These are phyloP conservation scores for Macrostomum lignano DNA, from an alignment of 1,140 invertebrate species.

Conservation along the genomic window DNA sequence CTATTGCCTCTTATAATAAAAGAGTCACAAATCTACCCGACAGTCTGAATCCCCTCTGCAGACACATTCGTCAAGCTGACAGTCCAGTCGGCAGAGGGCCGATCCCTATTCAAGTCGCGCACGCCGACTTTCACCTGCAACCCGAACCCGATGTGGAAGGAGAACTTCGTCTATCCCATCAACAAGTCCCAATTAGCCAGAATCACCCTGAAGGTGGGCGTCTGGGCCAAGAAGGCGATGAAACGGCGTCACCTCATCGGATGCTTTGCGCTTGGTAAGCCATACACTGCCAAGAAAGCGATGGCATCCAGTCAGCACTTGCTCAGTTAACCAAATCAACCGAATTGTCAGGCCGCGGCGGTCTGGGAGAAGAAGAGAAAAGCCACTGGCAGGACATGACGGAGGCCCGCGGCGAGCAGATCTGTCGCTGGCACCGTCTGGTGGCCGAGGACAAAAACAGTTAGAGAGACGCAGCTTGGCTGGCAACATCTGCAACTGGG, in stretches of 20 bases:
- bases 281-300: too few species aligned
- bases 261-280: slow-evolving; percentile 54
- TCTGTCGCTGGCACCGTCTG: slow-evolving; percentile 44
- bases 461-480: too few species aligned
- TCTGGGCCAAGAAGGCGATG: slow-evolving; percentile 62
- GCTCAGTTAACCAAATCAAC: too few species aligned
- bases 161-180: slow-evolving; percentile 80
- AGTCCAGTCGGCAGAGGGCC: slow-evolving; percentile 58
- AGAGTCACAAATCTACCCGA: too few species aligned
- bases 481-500: too few species aligned
- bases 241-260: slow-evolving; percentile 82
- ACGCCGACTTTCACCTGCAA: slow-evolving; percentile 58
- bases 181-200: slow-evolving; percentile 75
- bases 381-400: slow-evolving; percentile 71
- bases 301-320: too few species aligned
- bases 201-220: slow-evolving; percentile 65
- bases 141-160: slow-evolving; percentile 73
- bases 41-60: too few species aligned
- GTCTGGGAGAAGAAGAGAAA: slow-evolving; percentile 62
- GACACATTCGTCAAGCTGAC: slow-evolving; percentile 74
- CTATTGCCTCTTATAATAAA: too few species aligned
- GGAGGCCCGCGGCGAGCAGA: slow-evolving; percentile 39
- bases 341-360: slow-evolving; percentile 39
- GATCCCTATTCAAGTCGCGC: slow-evolving; percentile 64
- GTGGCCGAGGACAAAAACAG: too few species aligned